phyloP scores from a whole-genome alignment of 2,797 vertebrate species.

The Chrysocyon brachyurus region DNA sequence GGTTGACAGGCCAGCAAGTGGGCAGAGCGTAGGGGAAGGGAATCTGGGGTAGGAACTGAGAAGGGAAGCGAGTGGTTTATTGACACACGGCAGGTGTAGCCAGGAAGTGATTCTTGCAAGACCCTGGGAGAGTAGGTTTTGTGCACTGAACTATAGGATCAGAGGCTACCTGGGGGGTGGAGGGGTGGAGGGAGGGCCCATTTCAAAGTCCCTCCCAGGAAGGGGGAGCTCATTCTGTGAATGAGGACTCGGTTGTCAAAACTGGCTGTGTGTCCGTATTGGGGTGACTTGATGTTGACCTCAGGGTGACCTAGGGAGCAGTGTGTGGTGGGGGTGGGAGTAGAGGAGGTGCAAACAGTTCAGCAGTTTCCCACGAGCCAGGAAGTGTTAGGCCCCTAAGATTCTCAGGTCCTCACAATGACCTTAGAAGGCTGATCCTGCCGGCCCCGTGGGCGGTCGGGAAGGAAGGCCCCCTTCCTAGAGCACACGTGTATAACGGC shows the following conservation, averaged over 20 bases:
- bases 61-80: neutral
- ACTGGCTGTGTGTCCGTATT: neutral
- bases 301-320: neutral
- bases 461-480: neutral
- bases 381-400: neutral
- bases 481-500: neutral
- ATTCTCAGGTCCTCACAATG: neutral
- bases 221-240: neutral
- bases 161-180: neutral
- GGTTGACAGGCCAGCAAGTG: neutral
- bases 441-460: neutral
- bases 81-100: neutral
- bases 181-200: neutral
- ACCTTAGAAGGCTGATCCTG: neutral
- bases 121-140: neutral
- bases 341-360: neutral
- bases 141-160: neutral
- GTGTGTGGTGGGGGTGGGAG: neutral
- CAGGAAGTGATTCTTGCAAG: neutral
- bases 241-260: neutral
- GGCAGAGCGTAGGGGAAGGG: neutral
- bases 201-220: neutral
- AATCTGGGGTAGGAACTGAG: neutral
- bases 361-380: neutral
- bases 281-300: neutral